Evolutionary conservation across 2,888 invertebrate species (phyloP), one percentile per base, ranked within the genome.

Genomic region (Heliconius charithonia): DNA sequence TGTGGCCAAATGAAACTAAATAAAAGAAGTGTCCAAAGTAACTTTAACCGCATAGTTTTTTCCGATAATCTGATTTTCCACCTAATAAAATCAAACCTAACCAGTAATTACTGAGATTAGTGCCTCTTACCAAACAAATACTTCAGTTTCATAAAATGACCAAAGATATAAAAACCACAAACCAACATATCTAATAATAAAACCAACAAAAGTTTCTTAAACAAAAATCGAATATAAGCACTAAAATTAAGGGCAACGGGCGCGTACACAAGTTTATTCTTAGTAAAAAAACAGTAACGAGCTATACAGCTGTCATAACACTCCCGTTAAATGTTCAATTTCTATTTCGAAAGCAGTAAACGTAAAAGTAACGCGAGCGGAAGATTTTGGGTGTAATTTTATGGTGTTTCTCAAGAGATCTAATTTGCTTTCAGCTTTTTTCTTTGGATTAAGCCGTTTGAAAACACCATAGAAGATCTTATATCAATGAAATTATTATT

Each of bases 251-350:
- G 45, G 65, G 29, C 41, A 59, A 63, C 45, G 37, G 16, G 27
- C 65, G 29, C 65, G 78, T 77, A 80, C 81, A 82, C 84, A 84
- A 84, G 83, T 86, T 85, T 84, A 84, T 83, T 83, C 79, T 80
- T 78, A 84, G 83, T 85, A 85, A 85, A 85, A 69, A 83, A 85
- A 82, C 83, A 82, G 83, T 80, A 83, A 83, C 80, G 82, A 66
- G 76, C 81, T 79, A 82, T 80, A 76, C 82, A 84, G 84, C 84
- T 85, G 84, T 83, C 84, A 83, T 84, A 84, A 85, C 83, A 85
- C 76, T 77, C 76, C 25, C 45, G 73, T 78, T 79, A 81, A 81
- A 80, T 79, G 81, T 76, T 75, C 70, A 67, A 63, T 82, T 80
- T 80, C 81, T 83, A 82, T 84, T 84, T 84, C 79, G 63, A 81